Evolutionary conservation across 2,888 invertebrate genomes (phyloP), one percentile per base, ranked within the genome.

Genomic region (Choristoneura rosaceana): DNA sequence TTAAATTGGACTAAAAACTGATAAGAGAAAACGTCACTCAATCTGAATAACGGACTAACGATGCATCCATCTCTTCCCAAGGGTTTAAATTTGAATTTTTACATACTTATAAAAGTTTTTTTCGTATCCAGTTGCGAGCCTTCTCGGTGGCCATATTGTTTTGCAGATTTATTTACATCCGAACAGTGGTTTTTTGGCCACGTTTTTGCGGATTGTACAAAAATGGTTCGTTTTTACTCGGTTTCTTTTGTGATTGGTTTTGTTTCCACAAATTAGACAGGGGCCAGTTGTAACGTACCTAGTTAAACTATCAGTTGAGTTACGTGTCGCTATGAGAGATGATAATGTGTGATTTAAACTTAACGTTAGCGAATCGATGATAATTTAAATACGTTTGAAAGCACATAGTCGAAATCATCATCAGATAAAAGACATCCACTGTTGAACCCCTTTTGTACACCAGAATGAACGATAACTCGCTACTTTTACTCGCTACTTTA

Each of bases 121-220:
- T 78, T 70, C 71, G 76, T 70, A 64, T 58, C 50, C 76, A 78
- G 75, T 76, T 74, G 74, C 74, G 75, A 15, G 79, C 55, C 89
- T 81, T 75, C 86, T 86, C 82, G 93, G 93, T 90, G 86, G 93
- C 84, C 91, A 87, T 88, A 89, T 85, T 86, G 90, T 86, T 84
- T 81, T 79, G 80, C 83, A 84, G 88, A 88, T 89, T 89, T 90
- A 91, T 92, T 91, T 91, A 87, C 91, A 91, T 91, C 84, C 82
- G 82, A 86, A 85, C 83, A 84, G 81, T 77, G 76, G 80, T 84
- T 90, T 91, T 93, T 92, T 87, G 81, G 79, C 78, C 78, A 78
- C 73, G 82, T 90, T 91, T 91, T 91, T 91, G 84, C 82, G 84
- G 87, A 90, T 88, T 88, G 85, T 79, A 82, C 82, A 87, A 90